Evolutionary conservation across 30 jellyfish, hydroid and myxozoan species (phyloP).

Genomic region (Phacellophora camtschatica): DNA sequence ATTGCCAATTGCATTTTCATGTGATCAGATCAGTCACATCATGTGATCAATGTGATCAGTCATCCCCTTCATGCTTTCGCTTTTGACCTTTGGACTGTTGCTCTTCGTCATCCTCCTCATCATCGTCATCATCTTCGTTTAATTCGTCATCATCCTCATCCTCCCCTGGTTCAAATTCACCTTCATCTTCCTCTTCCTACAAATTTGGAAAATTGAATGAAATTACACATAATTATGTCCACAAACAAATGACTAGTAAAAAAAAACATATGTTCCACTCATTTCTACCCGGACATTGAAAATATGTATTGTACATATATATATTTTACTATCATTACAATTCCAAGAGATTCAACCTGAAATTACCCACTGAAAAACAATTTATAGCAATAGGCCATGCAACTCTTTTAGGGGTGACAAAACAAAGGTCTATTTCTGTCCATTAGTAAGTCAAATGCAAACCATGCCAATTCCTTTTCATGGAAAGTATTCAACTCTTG

Average conservation of each 20-base stretch:
- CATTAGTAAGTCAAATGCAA: too few relatives aligned
- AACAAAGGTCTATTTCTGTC: too few relatives aligned
- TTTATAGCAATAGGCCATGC: too few relatives aligned
- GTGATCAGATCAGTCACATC: not conserved
- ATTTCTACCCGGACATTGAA: not conserved
- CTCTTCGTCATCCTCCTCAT: constrained; percentile 51
- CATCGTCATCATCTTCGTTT: constrained; percentile 85
- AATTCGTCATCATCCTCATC: constrained; percentile 79
- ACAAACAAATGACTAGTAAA: not conserved
- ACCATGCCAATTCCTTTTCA: too few relatives aligned
- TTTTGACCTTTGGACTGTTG: constrained; percentile 75
- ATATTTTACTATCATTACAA: too few relatives aligned
- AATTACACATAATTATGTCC: too few relatives aligned
- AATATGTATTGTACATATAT: too few relatives aligned
- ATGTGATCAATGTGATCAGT: not conserved
- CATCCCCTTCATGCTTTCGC: constrained; percentile 89
- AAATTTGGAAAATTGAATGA: too few relatives aligned
- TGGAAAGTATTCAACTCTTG: too few relatives aligned
- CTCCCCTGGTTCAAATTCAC: constrained; percentile 93
- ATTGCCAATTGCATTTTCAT: not conserved
- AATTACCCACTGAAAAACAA: too few relatives aligned
- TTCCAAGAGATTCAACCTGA: too few relatives aligned
- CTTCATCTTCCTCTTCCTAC: constrained; percentile 96
- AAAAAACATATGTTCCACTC: not conserved
- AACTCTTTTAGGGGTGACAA: too few relatives aligned